Base-by-base conservation (phyloP, 2,113 vertebrate genomes). In the Anoplopoma fimbria region DNA sequence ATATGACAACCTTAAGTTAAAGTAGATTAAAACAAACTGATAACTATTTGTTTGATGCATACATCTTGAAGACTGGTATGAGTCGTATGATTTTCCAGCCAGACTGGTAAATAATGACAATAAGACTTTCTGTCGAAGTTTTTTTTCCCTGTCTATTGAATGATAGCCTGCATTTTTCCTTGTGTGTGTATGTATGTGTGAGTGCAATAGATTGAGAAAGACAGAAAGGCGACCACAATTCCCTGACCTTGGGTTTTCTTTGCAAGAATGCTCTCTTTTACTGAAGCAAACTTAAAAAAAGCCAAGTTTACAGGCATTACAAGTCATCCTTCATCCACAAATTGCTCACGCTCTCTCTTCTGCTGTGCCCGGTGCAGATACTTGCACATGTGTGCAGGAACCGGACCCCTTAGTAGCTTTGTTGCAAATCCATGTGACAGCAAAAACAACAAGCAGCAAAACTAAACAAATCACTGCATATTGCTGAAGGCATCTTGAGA, bases 351-450 rank as follows among this genome's bases (percentile, higher is more conserved):
- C 31, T 69, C 29, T 33, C 47, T 47, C 10, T 77, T 79, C 72
- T 82, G 23, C 38, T 58, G 31, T 74, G 45, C 23, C 47, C 1
- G 2, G 23, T 75, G 83, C 69, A 60, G 34, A 25, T 34, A 77
- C 33, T 36, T 75, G 75, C 69, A 63, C 81, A 85, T 15, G 29
- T 76, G 82, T 49, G 79, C 69, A 83, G 29, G 77, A 79, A 62
- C 31, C 33, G 9, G 69, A 87, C 51, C 51, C 51, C 40, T 45
- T 6, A 1, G 64, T 14, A 6, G 67, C 10, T 79, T 73, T 67
- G 62, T 64, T 83, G 65, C 64, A 82, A 77, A 83, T 55, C 58
- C 67, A 49, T 25, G 65, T 81, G 61, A 76, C 75, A 75, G 78
- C 84, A 91, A 77, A 84, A 81, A 70, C 72, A 61, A 45, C 61